Evolutionary conservation across 2,888 invertebrate genomes (phyloP).

Genomic region (Plagiodera versicolora): DNA sequence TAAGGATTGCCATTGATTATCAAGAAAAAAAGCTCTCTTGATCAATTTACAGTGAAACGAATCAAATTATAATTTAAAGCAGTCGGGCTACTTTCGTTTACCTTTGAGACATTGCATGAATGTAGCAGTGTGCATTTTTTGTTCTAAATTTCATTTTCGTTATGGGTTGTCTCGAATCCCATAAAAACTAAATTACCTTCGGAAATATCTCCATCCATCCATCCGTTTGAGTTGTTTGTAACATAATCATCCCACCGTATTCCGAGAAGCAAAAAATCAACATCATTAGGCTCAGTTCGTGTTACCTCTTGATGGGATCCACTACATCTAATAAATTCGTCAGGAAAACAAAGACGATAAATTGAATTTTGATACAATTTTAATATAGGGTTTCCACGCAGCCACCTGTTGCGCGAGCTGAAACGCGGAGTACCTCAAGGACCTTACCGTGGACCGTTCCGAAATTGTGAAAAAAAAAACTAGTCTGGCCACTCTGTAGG

Average conservation of each 20-base stretch:
- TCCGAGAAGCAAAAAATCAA: slow-evolving; percentile 23
- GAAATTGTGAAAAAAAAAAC: too few relatives aligned
- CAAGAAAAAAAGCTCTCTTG: not conserved
- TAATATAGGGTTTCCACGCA: slow-evolving; percentile 49
- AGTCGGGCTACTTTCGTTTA: not conserved
- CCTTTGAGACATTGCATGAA: not conserved
- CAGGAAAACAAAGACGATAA: slow-evolving; percentile 35
- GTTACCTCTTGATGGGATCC: slow-evolving; percentile 20
- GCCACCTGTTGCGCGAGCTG: slow-evolving; percentile 43
- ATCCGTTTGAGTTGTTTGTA: slow-evolving; percentile 16
- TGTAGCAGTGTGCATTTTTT: too few relatives aligned
- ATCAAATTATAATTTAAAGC: not conserved
- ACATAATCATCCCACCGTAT: slow-evolving; percentile 19
- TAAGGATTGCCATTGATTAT: not conserved
- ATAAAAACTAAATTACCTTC: not conserved
- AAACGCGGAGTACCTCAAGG: slow-evolving; percentile 3
- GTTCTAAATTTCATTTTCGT: not conserved
- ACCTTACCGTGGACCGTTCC: not conserved
- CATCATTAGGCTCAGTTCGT: slow-evolving; percentile 20
- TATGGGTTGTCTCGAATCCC: not conserved
- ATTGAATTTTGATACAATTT: slow-evolving; percentile 50
- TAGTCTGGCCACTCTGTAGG: not conserved
- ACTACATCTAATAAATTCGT: slow-evolving; percentile 29
- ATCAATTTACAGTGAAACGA: not conserved
- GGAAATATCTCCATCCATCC: not conserved